Evolutionary conservation across 2,888 invertebrate species (phyloP).

Genomic region (Alentia gelatinosa): DNA sequence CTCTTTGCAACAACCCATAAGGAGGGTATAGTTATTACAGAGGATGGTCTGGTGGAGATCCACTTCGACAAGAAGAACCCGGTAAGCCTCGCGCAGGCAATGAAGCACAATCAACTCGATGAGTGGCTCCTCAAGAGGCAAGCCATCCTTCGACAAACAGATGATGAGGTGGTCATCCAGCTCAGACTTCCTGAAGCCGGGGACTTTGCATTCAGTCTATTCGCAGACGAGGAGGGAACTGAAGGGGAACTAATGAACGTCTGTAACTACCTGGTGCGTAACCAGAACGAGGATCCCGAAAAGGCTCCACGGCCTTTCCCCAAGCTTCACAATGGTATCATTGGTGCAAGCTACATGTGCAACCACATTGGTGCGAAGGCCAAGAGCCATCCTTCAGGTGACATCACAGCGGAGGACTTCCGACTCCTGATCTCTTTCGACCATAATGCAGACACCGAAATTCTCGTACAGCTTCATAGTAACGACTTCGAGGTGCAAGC

Average conservation of each 20-base stretch:
- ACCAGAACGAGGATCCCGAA: conserved; percentile 67
- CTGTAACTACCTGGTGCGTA: conserved; percentile 76
- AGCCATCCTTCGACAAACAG: conserved; percentile 71
- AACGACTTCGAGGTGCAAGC: conserved; percentile 69
- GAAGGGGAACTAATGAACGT: conserved; percentile 76
- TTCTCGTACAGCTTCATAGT: conserved; percentile 75
- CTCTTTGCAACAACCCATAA: conserved; percentile 74
- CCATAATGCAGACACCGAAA: conserved; percentile 70
- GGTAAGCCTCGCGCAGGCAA: conserved; percentile 71
- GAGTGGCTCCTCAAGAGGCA: conserved; percentile 71
- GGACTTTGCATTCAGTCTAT: conserved; percentile 76
- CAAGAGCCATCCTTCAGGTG: conserved; percentile 68
- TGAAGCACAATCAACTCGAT: conserved; percentile 71
- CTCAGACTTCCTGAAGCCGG: conserved; percentile 75
- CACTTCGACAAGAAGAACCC: conserved; percentile 71
- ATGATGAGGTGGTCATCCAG: conserved; percentile 72
- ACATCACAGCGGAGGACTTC: conserved; percentile 69
- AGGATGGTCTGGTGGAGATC: conserved; percentile 76
- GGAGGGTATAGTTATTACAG: conserved; percentile 72
- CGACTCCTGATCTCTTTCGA: conserved; percentile 69
- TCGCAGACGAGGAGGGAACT: conserved; percentile 72
- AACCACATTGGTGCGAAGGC: conserved; percentile 71
- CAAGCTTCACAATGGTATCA: conserved; percentile 71
- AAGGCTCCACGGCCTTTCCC: conserved; percentile 73
- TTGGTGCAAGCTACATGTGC: conserved; percentile 69